Percentiles rank a stretch among this genome's conserved stretches.
Conservation (phyloP, 2,113 vertebrate genomes). For the Tamias sibiricus region DNA sequence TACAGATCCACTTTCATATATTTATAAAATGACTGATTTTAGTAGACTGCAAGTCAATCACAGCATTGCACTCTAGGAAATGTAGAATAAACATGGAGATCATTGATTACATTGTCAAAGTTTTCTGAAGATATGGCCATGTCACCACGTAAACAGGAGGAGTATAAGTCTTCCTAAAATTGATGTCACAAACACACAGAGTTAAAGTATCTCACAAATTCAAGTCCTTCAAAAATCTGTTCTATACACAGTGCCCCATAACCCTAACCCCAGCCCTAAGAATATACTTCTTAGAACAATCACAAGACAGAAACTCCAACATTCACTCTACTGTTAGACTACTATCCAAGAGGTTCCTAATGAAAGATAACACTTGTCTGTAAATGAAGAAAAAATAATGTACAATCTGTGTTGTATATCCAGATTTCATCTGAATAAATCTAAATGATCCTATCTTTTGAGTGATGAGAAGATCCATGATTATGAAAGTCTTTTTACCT, state of each 20-base stretch:
- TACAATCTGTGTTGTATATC: background rate
- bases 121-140: background rate
- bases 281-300: background rate
- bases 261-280: no score
- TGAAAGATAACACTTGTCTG: background rate
- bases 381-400: background rate
- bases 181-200: background rate
- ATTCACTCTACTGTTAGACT: background rate
- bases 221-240: background rate
- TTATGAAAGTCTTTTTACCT: background rate
- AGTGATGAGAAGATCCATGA: background rate
- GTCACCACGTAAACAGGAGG: background rate
- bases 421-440: conserved; percentile 31
- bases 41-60: background rate
- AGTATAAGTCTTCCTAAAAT: background rate
- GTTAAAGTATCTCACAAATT: background rate
- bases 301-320: background rate
- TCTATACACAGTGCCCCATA: background rate
- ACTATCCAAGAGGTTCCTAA: background rate
- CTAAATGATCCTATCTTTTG: background rate
- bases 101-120: background rate
- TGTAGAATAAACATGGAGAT: background rate
- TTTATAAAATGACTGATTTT: background rate
- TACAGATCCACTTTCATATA: background rate
- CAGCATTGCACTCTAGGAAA: background rate